These are phyloP conservation scores for Danio jaintianensis DNA, from an alignment of 2,797 vertebrate genomes.

Conservation along the genomic window DNA sequence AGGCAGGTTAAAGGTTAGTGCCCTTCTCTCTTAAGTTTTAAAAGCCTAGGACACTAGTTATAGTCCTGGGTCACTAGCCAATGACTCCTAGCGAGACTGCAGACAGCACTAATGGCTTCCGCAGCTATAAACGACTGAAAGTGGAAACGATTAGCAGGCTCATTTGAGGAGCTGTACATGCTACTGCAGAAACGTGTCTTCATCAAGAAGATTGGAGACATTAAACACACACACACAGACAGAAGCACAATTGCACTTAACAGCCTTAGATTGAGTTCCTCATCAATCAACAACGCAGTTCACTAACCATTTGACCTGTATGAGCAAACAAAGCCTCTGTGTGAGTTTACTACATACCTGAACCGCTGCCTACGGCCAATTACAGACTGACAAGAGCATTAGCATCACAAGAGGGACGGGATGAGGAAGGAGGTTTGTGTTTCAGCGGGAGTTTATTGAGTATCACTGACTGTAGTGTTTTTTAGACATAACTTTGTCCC, in stretches of 20 bases:
- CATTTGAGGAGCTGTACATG: constrained; percentile 40
- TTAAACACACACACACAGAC: constrained; percentile 6
- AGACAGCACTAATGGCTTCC: constrained; percentile 74
- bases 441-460: constrained; percentile 23
- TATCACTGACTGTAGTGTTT: background rate
- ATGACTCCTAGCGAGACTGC: constrained; percentile 70
- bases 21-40: constrained; percentile 78
- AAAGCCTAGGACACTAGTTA: constrained; percentile 70
- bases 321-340: constrained; percentile 71
- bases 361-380: constrained; percentile 22
- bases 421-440: constrained; percentile 34
- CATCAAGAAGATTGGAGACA: constrained; percentile 43
- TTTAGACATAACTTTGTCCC: no score
- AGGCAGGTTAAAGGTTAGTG: constrained; percentile 73
- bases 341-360: constrained; percentile 68
- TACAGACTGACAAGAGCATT: constrained; percentile 21
- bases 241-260: constrained; percentile 35
- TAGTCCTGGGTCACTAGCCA: constrained; percentile 66
- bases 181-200: constrained; percentile 40
- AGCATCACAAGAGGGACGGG: constrained; percentile 41
- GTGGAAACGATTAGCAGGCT: constrained; percentile 74
- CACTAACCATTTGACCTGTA: constrained; percentile 69
- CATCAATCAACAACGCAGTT: constrained; percentile 71
- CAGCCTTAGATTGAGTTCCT: constrained; percentile 45
- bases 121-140: constrained; percentile 76